A percentile compares a stretch with the other conserved stretches of the same genome.
These are phyloP conservation scores for Watsonalla binaria DNA, from an alignment of 2,888 invertebrate species.

Conservation along the genomic window DNA sequence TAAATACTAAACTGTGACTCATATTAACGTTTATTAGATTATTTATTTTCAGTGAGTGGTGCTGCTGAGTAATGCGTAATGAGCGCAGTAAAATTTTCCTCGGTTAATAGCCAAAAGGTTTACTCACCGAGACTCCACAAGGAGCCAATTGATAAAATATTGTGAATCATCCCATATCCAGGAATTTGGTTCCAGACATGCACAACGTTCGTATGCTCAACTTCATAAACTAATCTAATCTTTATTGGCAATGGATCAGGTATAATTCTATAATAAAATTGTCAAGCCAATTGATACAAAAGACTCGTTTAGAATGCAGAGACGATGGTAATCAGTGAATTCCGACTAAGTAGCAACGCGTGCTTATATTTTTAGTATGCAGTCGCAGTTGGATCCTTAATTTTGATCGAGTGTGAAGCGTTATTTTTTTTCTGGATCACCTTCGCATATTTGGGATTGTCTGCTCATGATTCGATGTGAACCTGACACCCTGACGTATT, in stretches of 20 bases:
- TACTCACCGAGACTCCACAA: slow-evolving; percentile 5
- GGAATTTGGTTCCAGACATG: background rate
- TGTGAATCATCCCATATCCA: slow-evolving; percentile 1
- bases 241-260: background rate
- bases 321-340: background rate
- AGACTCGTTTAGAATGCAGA: background rate
- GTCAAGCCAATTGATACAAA: background rate
- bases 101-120: background rate
- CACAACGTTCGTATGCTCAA: background rate
- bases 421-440: background rate
- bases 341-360: background rate
- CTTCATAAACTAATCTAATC: background rate
- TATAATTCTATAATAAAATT: background rate
- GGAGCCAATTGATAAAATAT: slow-evolving; percentile 1
- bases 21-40: background rate
- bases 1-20: background rate
- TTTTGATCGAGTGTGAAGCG: background rate
- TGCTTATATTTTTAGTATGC: background rate
- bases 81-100: background rate
- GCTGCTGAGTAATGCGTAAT: background rate
- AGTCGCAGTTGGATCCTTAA: background rate
- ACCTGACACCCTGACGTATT: background rate
- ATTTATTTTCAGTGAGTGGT: background rate
- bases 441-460: no score
- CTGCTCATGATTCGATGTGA: background rate